These are phyloP conservation scores for Mus pahari DNA, from an alignment of 2,113 vertebrate species.

Conservation along the genomic window DNA sequence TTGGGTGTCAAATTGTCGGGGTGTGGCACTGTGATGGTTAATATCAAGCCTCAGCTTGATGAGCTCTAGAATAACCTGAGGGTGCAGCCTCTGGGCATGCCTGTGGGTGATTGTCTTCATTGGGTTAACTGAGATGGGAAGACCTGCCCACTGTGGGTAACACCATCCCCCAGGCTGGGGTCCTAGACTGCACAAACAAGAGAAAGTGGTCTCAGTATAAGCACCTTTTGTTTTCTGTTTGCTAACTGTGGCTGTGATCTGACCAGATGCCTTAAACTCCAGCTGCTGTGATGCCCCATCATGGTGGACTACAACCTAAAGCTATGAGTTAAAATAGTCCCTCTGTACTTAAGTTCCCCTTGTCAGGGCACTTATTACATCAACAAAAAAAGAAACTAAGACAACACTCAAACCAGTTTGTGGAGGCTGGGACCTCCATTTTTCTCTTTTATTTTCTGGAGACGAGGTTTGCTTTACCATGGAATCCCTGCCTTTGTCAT, in stretches of 20 bases:
- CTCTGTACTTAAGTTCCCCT: neutral
- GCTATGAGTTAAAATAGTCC: neutral
- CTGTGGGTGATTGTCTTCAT: neutral
- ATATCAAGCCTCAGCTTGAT: neutral
- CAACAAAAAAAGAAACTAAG: neutral
- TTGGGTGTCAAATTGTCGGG: neutral
- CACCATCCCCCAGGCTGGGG: neutral
- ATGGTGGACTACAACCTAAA: neutral
- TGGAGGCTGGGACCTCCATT: neutral
- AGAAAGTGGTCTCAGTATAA: neutral
- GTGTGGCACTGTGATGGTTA: neutral
- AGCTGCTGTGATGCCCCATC: neutral
- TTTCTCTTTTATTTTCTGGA: neutral
- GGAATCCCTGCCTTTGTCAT: neutral
- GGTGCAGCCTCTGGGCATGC: neutral
- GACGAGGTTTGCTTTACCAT: neutral
- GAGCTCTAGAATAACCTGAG: neutral
- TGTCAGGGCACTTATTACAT: neutral
- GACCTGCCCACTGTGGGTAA: neutral
- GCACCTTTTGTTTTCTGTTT: neutral
- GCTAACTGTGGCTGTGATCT: neutral
- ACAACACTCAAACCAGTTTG: neutral
- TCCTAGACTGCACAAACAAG: neutral
- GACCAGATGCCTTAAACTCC: neutral
- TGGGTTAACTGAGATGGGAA: neutral